Evolutionary conservation across 2,888 invertebrate genomes (phyloP), one percentile per base, ranked within the genome.

Genomic region (Mythimna ferrago): DNA sequence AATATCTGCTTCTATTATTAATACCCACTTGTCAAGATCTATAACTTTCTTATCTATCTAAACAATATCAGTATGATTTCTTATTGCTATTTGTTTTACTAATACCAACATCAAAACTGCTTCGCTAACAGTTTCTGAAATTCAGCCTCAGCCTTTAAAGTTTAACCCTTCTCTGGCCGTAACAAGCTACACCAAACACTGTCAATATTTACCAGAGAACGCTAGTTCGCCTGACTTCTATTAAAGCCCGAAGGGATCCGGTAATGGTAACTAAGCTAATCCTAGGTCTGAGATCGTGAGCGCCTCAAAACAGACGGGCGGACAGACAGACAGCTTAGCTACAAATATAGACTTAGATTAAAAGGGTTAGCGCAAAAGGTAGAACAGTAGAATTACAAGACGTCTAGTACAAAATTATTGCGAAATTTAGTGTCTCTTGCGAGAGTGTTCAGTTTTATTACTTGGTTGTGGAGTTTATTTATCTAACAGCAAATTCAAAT

Each of bases 211-310:
- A 80, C 78, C 63, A 54, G 38, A 66, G 19, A 61, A 41, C 48
- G 64, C 61, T 73, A 73, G 77, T 71, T 81, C 60, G 65, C 71
- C 54, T 66, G 78, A 73, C 73, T 73, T 65, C 76, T 79, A 82
- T 82, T 79, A 80, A 78, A 71, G 82, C 87, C 88, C 73, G 63
- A 58, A 81, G 89, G 88, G 85, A 79, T 82, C 51, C 75, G 21
- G 83, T 86, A 87, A 84, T 85, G 73, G 78, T 76, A 79, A 78
- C 73, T 57, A 62, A 66, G 82, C 81, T 87, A 87, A 89, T 89
- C 89, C 87, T 86, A 85, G 86, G 77, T 86, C 81, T 81, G 80
- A 71, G 79, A 81, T 86, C 87, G 83, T 87, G 87, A 85, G 70
- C 79, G 88, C 86, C 86, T 61, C 80, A 74, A 86, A 84, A 81